Base-by-base conservation (phyloP, 23 tunicate species). In the Oikopleura dioica region DNA sequence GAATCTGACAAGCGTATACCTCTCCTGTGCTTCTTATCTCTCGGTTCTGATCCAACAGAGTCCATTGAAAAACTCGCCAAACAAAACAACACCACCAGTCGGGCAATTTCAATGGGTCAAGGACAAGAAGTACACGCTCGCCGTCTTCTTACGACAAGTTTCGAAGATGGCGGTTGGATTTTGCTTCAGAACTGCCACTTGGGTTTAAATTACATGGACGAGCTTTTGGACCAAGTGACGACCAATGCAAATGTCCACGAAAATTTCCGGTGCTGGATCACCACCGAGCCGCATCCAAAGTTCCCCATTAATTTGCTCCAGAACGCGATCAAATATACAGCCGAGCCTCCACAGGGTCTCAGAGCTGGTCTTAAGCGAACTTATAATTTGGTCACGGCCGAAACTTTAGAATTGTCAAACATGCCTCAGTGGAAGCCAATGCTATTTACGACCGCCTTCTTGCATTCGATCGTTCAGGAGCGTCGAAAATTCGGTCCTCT, bases 371-470 rank as follows among this genome's bases (percentile, higher is more conserved):
- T 94, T 69, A 94, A 94, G 79, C 69, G 95, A 68, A 94, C 99
- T 2, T 94, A 94, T 68, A 63, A 94, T 12, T 80, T 83, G 35
- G 76, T 94, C 1, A 87, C 85, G 0, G 95, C 86, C 87, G 99
- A 94, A 76, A 86, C 87, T 44, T 77, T 94, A 36, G 99, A 94
- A 50, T 78, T 86, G 26, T 84, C 89, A 32, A 86, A 86, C 84
- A 94, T 94, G 95, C 89, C 89, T 1, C 99, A 94, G 75, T 94
- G 99, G 99, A 94, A 94, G 44, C 99, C 99, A 36, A 81, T 86
- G 85, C 77, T 94, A 35, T 94, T 83, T 81, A 76, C 78, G 76
- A 94, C 87, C 50, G 99, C 99, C 5, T 94, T 94, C 82, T 83
- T 94, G 36, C 87, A 94, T 83, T 83, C 99, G 16, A 84, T 94